Percentiles rank a stretch among this genome's conserved stretches.
Conservation (phyloP, 2,797 vertebrate species). For the Anguilla anguilla region DNA sequence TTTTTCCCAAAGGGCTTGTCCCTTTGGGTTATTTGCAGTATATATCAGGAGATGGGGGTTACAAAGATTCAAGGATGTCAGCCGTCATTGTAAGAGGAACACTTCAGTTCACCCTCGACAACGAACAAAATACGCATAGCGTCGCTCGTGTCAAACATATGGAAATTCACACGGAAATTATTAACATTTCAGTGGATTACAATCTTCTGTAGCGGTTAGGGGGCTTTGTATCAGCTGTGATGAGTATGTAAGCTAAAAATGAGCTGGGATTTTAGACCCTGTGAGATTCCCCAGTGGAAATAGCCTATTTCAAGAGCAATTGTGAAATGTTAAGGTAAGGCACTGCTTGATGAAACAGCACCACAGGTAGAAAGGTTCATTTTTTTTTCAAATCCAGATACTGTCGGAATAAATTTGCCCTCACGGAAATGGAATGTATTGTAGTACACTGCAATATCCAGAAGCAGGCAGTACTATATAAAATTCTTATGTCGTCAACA, state of each 20-base stretch:
- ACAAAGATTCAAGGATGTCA: background rate
- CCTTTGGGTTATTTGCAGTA: background rate
- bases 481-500: background rate
- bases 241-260: background rate
- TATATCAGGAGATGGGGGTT: background rate
- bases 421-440: background rate
- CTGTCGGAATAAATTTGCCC: background rate
- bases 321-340: background rate
- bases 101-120: background rate
- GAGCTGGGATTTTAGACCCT: background rate
- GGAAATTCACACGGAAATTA: background rate
- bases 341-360: background rate
- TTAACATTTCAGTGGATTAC: slow-evolving; percentile 3
- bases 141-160: background rate
- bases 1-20: background rate
- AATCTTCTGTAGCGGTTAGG: background rate
- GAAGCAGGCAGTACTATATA: background rate
- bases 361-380: background rate
- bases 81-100: background rate
- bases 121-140: background rate
- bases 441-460: background rate
- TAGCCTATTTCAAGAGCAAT: background rate
- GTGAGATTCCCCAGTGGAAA: background rate
- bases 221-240: background rate
- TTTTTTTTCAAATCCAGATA: background rate